A percentile compares a stretch with the other conserved stretches of the same genome.
Evolutionary conservation across 1,140 invertebrate species (phyloP).

Genomic region (Hormaphis cornu): DNA sequence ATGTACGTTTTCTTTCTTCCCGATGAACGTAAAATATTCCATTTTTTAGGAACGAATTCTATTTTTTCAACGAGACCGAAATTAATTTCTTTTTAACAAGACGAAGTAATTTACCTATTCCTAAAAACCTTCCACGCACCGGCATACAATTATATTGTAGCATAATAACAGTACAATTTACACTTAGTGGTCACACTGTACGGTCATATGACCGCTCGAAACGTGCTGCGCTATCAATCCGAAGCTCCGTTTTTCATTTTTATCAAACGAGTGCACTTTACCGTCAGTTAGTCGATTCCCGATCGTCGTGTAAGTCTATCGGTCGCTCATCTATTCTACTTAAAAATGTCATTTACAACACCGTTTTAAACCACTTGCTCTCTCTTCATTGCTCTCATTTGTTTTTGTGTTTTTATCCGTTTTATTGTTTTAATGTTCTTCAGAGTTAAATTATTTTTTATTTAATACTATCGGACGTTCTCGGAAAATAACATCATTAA

Average conservation of each 20-base stretch:
- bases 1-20: too few species aligned
- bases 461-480: not conserved
- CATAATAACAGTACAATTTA: not conserved
- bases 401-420: not conserved
- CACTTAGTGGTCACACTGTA: not conserved
- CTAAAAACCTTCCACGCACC: too few species aligned
- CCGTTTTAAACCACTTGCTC: not conserved
- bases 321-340: not conserved
- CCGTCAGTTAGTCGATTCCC: slow-evolving; percentile 9
- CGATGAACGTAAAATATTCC: too few species aligned
- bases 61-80: too few species aligned
- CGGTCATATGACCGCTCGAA: not conserved
- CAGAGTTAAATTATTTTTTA: not conserved
- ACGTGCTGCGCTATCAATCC: not conserved
- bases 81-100: too few species aligned
- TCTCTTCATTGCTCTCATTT: not conserved
- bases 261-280: not conserved
- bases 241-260: not conserved
- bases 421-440: not conserved
- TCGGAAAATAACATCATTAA: not conserved
- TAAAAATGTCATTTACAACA: not conserved
- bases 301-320: not conserved
- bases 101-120: too few species aligned
- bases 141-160: not conserved
- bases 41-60: too few species aligned